Percentiles rank a stretch among this genome's conserved stretches.
Conservation (phyloP, 2,797 vertebrate species). For the Presbytis comata region DNA sequence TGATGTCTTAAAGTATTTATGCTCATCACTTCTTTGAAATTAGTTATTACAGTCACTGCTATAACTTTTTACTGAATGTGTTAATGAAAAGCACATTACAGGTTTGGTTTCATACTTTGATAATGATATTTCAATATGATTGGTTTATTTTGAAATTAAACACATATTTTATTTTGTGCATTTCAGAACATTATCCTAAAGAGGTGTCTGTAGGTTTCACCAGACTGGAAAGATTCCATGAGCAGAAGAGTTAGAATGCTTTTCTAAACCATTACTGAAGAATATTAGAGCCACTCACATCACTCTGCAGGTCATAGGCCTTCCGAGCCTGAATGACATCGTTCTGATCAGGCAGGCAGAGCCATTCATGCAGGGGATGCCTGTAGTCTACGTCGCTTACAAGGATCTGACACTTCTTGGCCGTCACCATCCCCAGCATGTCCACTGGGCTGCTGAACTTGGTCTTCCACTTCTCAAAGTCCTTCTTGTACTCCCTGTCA, state of each 20-base stretch:
- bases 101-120: conserved; percentile 26
- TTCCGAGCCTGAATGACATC: conserved; percentile 95
- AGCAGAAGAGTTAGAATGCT: background rate
- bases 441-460: conserved; percentile 91
- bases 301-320: conserved; percentile 93
- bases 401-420: conserved; percentile 93
- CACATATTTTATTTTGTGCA: background rate
- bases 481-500: conserved; percentile 94
- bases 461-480: conserved; percentile 94
- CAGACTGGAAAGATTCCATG: background rate
- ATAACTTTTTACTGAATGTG: background rate
- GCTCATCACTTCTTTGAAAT: background rate
- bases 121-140: background rate
- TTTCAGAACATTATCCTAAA: background rate
- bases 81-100: background rate
- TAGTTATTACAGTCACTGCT: background rate
- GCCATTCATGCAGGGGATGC: conserved; percentile 93
- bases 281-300: conserved; percentile 87
- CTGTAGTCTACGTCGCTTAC: conserved; percentile 94
- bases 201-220: background rate
- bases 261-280: background rate
- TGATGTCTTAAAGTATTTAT: conserved; percentile 37
- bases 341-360: conserved; percentile 94
- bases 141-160: background rate
- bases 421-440: conserved; percentile 91